Conservation (phyloP, 2,888 invertebrate genomes). For the Tipula unca region DNA sequence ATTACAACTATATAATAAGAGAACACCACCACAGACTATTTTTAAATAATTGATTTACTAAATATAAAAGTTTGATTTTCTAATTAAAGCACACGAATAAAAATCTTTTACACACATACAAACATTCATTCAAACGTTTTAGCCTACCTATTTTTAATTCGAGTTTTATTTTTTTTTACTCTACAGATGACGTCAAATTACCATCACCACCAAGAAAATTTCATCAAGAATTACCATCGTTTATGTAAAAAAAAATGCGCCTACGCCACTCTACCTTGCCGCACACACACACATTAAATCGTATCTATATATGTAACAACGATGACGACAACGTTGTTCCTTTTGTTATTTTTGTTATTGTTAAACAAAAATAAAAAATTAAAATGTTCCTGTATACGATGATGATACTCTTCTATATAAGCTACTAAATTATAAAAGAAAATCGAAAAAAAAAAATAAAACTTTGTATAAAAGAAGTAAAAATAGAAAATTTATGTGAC, state of each 20-base stretch:
- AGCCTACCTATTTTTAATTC: not conserved
- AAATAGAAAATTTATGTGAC: constrained; percentile 18
- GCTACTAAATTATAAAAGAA: constrained; percentile 8
- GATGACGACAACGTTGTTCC: not conserved
- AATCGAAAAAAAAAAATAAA: not conserved
- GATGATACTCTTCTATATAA: not conserved
- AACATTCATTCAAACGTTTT: not conserved
- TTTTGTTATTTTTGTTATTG: not conserved
- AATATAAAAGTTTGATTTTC: not conserved
- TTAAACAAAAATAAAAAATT: not conserved
- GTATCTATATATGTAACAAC: not conserved
- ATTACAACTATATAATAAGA: not conserved
- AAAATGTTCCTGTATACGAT: not conserved
- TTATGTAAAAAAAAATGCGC: not conserved
- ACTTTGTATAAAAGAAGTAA: not conserved
- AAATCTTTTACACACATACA: not conserved
- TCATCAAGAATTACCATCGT: not conserved
- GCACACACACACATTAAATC: not conserved
- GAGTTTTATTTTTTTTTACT: not conserved
- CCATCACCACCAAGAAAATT: constrained; percentile 16
- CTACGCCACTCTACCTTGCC: not conserved
- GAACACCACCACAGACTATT: not conserved
- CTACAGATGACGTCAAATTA: constrained; percentile 15
- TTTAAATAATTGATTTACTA: constrained; percentile 8
- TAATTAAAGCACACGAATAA: not conserved